Base-by-base conservation (phyloP, 2,888 invertebrate species). In the Boloria euphrosyne region DNA sequence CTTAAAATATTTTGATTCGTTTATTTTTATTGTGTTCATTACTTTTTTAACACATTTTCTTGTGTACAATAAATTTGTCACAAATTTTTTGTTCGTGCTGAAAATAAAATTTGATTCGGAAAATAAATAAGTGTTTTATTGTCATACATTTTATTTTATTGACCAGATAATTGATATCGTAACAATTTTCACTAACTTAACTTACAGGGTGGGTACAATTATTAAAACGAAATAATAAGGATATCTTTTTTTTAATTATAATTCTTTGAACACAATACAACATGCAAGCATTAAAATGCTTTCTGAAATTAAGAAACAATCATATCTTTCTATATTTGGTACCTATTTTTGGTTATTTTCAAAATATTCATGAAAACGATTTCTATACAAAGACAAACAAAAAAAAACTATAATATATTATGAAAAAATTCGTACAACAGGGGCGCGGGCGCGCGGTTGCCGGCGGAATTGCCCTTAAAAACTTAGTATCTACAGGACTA, bases 211-310 rank as follows among this genome's bases (percentile, higher is more conserved):
- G 70, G 70, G 70, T 68, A 66, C 66, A 66, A 54, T 58, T 61
- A 78, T 76, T 72, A 68, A 81, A 80, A 76, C 75, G 73, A 70
- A 64, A 71, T 66, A 58, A 80, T 80, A 78, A 80, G 82, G 80
- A 87, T 88, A 89, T 90, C 86, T 87, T 90, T 91, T 90, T 90
- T 91, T 90, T 90, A 87, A 87, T 90, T 78, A 82, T 89, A 87
- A 85, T 90, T 90, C 90, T 91, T 87, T 92, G 92, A 93, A 93
- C 92, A 92, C 93, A 92, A 92, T 91, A 92, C 91, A 90, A 92
- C 92, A 91, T 92, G 92, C 90, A 92, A 92, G 92, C 93, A 92
- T 91, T 74, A 86, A 85, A 85, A 92, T 91, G 91, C 91, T 92
- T 90, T 87, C 84, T 81, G 89, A 90, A 91, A 90, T 89, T 81